phyloP scores from a whole-genome alignment of 2,113 vertebrate species.

The Suricata suricatta region DNA sequence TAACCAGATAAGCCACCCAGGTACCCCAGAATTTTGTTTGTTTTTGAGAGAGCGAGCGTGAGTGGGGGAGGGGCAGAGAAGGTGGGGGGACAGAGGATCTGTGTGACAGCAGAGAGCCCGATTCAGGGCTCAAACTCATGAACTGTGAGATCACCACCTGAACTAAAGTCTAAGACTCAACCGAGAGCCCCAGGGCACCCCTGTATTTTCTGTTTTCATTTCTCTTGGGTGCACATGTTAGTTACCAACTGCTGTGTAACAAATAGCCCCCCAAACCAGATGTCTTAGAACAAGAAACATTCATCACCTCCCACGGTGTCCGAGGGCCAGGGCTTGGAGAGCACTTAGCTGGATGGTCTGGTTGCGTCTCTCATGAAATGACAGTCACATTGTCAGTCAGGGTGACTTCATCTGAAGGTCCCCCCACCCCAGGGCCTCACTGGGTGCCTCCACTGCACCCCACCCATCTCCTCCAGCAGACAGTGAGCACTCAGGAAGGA shows the following conservation, averaged over 20 bases:
- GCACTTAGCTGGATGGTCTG: too few species aligned
- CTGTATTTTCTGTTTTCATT: not conserved
- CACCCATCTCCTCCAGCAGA: not conserved
- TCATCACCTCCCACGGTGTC: not conserved
- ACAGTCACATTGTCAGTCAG: not conserved
- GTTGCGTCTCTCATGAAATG: not conserved
- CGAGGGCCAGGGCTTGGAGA: not conserved
- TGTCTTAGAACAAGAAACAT: not conserved
- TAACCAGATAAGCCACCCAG: too few species aligned
- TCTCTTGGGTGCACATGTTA: not conserved
- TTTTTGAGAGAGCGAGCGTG: too few species aligned
- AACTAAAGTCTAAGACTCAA: too few species aligned
- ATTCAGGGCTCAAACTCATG: too few species aligned
- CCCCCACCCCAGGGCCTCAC: not conserved
- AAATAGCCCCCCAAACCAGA: not conserved
- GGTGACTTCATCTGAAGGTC: not conserved
- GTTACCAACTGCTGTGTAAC: not conserved
- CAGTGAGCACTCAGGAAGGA: not conserved
- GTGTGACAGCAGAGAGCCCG: too few species aligned
- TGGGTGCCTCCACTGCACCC: too few species aligned
- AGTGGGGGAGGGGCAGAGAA: too few species aligned
- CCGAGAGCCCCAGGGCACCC: too few species aligned
- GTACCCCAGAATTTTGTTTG: too few species aligned
- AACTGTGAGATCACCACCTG: too few species aligned
- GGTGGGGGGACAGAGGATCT: too few species aligned